These are phyloP conservation scores for Theocolax elegans DNA, from an alignment of 1,140 invertebrate species.

Conservation along the genomic window DNA sequence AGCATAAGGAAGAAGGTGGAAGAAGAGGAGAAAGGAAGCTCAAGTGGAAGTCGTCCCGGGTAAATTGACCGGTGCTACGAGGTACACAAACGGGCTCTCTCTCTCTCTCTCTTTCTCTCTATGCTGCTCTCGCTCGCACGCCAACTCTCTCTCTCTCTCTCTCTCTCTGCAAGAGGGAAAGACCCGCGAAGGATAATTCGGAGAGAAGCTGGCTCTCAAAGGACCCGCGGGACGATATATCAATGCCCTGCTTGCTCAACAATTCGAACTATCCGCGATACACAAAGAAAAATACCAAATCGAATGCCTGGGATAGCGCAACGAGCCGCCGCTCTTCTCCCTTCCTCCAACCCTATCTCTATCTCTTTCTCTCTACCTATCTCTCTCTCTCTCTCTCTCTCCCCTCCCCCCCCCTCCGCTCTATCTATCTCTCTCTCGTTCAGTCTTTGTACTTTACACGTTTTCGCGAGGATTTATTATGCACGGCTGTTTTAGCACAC, in stretches of 20 bases:
- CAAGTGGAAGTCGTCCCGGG: conserved; percentile 50
- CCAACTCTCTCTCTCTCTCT: too few species aligned
- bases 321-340: conserved; percentile 46
- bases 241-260: conserved; percentile 67
- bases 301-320: conserved; percentile 66
- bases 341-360: conserved; percentile 37
- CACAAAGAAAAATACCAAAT: conserved; percentile 70
- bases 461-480: conserved; percentile 31
- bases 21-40: conserved; percentile 8
- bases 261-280: conserved; percentile 69
- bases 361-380: conserved; percentile 43
- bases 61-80: conserved; percentile 50
- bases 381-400: conserved; percentile 16
- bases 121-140: too few species aligned
- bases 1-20: conserved; percentile 15
- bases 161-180: conserved; percentile 59
- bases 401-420: not conserved
- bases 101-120: too few species aligned
- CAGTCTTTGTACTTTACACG: conserved; percentile 30
- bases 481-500: conserved; percentile 19
- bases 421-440: conserved; percentile 1
- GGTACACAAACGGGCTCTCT: too few species aligned
- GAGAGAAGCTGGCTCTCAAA: conserved; percentile 60
- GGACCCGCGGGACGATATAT: conserved; percentile 68
- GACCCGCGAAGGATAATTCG: conserved; percentile 63